A percentile compares a stretch with the other conserved stretches of the same genome.
Conservation (phyloP, 2,113 vertebrate species). For the Chionis minor region DNA sequence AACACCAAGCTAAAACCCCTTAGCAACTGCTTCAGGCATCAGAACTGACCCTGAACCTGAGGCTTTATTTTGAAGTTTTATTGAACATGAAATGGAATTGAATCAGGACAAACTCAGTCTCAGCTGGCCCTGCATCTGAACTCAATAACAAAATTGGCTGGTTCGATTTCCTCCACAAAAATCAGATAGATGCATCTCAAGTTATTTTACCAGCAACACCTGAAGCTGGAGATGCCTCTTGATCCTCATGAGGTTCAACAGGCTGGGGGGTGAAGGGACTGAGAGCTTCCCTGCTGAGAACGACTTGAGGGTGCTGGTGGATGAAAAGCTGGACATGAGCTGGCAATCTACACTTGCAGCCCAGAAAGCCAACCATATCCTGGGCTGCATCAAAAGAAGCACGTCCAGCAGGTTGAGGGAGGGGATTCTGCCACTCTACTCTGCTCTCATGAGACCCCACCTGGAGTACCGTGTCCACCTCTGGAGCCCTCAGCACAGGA, state of each 20-base stretch:
- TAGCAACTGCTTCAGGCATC: neutral
- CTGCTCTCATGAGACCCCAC: neutral
- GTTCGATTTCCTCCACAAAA: neutral
- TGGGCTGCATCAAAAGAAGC: neutral
- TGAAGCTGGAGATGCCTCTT: neutral
- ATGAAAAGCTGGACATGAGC: neutral
- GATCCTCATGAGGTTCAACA: neutral
- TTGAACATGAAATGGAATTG: neutral
- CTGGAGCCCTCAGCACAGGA: neutral
- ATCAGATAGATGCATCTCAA: neutral
- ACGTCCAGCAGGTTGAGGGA: neutral
- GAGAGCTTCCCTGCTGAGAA: neutral
- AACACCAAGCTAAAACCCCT: neutral
- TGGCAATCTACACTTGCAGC: neutral
- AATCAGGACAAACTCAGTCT: neutral
- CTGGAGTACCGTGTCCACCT: neutral
- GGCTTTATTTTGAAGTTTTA: neutral
- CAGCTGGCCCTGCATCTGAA: neutral
- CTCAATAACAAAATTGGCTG: neutral
- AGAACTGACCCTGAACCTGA: neutral
- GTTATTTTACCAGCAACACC: neutral
- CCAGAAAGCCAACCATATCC: neutral
- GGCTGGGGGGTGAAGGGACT: neutral
- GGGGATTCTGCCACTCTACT: neutral
- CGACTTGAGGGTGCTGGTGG: neutral